phyloP scores from a whole-genome alignment of 2,888 invertebrate species.

The Temnothorax ravouxi region DNA sequence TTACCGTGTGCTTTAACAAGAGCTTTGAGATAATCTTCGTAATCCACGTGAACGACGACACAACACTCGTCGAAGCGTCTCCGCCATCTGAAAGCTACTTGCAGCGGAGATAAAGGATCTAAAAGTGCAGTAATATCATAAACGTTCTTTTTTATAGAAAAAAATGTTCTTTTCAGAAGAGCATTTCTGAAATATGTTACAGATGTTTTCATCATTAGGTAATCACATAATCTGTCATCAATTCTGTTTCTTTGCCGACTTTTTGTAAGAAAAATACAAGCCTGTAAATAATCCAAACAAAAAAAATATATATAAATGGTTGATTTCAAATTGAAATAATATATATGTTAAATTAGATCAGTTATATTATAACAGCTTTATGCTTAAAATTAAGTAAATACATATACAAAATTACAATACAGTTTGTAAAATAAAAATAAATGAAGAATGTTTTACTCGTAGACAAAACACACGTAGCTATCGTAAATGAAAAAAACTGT shows the following conservation, averaged over 20 bases:
- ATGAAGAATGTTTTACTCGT: background rate
- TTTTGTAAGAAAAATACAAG: background rate
- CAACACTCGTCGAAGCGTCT: conserved; percentile 63
- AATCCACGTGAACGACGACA: conserved; percentile 71
- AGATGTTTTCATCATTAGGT: background rate
- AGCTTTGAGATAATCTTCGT: conserved; percentile 70
- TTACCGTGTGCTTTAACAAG: conserved; percentile 72
- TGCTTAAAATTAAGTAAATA: background rate
- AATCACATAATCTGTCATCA: background rate
- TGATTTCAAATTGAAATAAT: background rate
- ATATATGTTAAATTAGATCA: background rate
- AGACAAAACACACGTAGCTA: background rate
- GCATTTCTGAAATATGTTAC: background rate
- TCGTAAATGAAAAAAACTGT: background rate
- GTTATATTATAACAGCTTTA: background rate
- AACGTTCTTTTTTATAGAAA: background rate
- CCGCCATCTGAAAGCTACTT: conserved; percentile 12
- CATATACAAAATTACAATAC: background rate
- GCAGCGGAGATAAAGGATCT: conserved; percentile 52
- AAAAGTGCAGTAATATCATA: background rate
- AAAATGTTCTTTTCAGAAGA: background rate
- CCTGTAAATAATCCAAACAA: background rate
- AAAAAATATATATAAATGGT: background rate
- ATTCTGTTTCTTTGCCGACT: background rate
- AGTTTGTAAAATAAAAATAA: background rate